A percentile compares a stretch with the other conserved stretches of the same genome.
Conservation (phyloP, 2,888 invertebrate genomes). For the Diadromus collaris region DNA sequence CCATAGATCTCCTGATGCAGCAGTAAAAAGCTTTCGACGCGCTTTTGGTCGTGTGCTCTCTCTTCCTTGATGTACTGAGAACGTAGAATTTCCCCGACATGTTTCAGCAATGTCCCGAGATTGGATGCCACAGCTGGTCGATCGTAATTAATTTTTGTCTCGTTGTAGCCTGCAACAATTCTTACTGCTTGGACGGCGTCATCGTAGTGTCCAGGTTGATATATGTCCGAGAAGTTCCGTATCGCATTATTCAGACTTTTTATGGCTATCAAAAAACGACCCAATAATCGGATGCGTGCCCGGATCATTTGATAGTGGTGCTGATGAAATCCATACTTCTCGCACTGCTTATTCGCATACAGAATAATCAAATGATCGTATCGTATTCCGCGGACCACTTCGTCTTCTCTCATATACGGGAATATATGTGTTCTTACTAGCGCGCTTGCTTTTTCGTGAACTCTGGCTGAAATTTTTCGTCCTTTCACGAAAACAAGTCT, state of each 20-base stretch:
- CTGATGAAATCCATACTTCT: constrained; percentile 52
- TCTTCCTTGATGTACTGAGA: constrained; percentile 48
- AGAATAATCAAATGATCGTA: constrained; percentile 57
- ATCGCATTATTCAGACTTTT: constrained; percentile 1
- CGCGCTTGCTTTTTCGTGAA: constrained; percentile 51
- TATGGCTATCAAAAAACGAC: neutral
- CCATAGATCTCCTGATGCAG: constrained; percentile 34
- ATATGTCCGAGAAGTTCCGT: constrained; percentile 37
- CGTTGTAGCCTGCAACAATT: constrained; percentile 45
- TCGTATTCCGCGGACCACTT: constrained; percentile 49
- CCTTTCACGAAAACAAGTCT: constrained; percentile 50
- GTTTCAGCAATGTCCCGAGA: constrained; percentile 49
- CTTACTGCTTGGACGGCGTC: constrained; percentile 36
- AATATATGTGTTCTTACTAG: constrained; percentile 48
- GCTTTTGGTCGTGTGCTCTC: constrained; percentile 25
- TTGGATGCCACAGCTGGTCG: constrained; percentile 46
- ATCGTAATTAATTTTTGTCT: constrained; percentile 15
- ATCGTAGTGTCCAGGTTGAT: constrained; percentile 49
- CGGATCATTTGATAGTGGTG: constrained; percentile 57
- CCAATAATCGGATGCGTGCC: constrained; percentile 57
- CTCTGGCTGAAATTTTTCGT: constrained; percentile 42
- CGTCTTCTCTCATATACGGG: constrained; percentile 59
- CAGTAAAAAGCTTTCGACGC: constrained; percentile 47
- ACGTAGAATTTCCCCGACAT: constrained; percentile 40
- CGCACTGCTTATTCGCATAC: no score